Evolutionary conservation across 2,797 vertebrate species (phyloP), one percentile per base, ranked within the genome.

Genomic region (Nyctibius grandis): DNA sequence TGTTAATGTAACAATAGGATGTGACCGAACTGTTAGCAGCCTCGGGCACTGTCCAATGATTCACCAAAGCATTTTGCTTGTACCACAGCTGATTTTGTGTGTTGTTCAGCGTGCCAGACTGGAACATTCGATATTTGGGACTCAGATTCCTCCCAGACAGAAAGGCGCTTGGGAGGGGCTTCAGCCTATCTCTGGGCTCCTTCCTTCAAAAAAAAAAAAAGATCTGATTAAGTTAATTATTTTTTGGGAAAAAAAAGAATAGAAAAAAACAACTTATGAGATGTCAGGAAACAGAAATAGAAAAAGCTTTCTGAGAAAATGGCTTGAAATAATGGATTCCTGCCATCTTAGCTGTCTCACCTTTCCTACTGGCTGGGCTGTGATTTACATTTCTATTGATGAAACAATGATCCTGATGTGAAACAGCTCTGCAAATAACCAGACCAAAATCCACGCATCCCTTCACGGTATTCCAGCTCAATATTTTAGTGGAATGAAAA

Each of bases 111-210:
- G 1, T 92, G 89, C 92, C 91, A 95, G 85, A 95, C 16, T 81
- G 68, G 91, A 96, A 94, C 89, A 91, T 95, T 95, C 81, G 92
- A 83, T 91, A 91, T 93, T 89, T 95, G 92, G 86, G 82, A 45
- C 64, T 95, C 38, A 0, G 13, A 81, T 96, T 96, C 57, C 69
- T 89, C 63, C 75, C 86, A 96, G 95, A 96, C 89, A 95, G 81
- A 91, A 89, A 92, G 92, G 61, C 65, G 19, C 94, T 96, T 81
- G 81, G 91, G 88, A 80, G 53, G 76, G 57, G n/a, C 54, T 89
- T 65, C 57, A 75, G 47, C 51, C 84, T 87, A 68, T 80, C 74
- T 95, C 68, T 80, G 68, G 36, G 45, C 21, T 91, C 42, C 56
- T 77, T 94, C 40, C 64, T 95, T 85, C 42, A 28, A 50, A 47